These are phyloP conservation scores for Pseudomyrmex pallidus DNA, from an alignment of 1,140 invertebrate genomes.

Conservation along the genomic window DNA sequence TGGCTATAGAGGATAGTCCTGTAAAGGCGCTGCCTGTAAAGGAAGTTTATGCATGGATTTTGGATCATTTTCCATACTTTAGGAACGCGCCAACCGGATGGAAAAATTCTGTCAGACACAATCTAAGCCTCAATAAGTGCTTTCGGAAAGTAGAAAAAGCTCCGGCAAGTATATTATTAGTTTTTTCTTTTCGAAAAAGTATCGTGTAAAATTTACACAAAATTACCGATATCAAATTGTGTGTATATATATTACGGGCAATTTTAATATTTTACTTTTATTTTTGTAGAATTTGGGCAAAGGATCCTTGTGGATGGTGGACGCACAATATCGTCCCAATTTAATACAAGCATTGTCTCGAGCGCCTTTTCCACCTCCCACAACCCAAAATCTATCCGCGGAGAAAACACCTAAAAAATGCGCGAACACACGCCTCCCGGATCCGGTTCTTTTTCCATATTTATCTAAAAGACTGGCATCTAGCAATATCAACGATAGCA, in stretches of 20 bases:
- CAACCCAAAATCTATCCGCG: constrained; percentile 80
- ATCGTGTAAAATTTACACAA: background rate
- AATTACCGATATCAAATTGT: background rate
- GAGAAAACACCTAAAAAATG: constrained; percentile 80
- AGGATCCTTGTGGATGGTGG: constrained; percentile 97
- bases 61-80: constrained; percentile 98
- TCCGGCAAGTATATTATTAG: constrained; percentile 87
- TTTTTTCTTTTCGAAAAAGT: background rate
- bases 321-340: constrained; percentile 94
- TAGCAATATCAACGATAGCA: constrained; percentile 82
- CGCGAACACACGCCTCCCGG: constrained; percentile 85
- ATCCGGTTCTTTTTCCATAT: constrained; percentile 92
- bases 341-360: constrained; percentile 93
- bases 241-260: background rate
- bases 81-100: constrained; percentile 97
- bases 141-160: constrained; percentile 98
- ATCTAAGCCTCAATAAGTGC: constrained; percentile 98
- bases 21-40: constrained; percentile 96
- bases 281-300: constrained; percentile 93
- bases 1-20: constrained; percentile 97
- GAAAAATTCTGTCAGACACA: constrained; percentile 99
- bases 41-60: constrained; percentile 99
- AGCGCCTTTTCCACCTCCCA: constrained; percentile 92
- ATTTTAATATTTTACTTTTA: constrained; percentile 7
- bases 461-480: constrained; percentile 89